Conservation (phyloP, 2,888 invertebrate species). For the Amblyjoppa proteus region DNA sequence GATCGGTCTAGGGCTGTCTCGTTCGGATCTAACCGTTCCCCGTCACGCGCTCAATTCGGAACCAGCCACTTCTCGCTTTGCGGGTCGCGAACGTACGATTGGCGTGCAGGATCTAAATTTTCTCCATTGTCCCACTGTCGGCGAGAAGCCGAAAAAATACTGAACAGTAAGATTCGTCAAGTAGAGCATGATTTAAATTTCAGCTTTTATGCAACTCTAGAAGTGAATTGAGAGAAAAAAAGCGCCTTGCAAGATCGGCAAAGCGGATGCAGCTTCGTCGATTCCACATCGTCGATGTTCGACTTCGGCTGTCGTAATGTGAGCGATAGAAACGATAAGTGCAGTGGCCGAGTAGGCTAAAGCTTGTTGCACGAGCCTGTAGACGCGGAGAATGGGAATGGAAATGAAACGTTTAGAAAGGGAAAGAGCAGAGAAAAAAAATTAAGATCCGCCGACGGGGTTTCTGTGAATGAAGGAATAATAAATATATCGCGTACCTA, state of each 20-base stretch:
- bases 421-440: constrained; percentile 21
- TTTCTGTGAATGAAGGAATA: constrained; percentile 31
- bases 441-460: constrained; percentile 14
- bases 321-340: constrained; percentile 59
- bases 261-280: background rate
- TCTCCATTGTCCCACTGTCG: constrained; percentile 13
- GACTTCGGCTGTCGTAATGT: constrained; percentile 55
- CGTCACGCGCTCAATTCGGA: background rate
- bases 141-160: background rate
- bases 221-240: background rate
- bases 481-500: constrained; percentile 2
- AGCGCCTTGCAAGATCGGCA: background rate
- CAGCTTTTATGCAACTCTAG: background rate
- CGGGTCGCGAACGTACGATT: constrained; percentile 24
- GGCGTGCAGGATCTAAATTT: constrained; percentile 24
- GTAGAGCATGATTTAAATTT: background rate
- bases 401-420: constrained; percentile 46
- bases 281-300: constrained; percentile 47
- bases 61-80: background rate
- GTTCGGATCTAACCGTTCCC: constrained; percentile 38
- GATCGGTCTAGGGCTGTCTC: constrained; percentile 28
- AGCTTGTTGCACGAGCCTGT: background rate
- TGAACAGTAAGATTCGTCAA: constrained; percentile 13
- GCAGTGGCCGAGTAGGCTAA: constrained; percentile 40
- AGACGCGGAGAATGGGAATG: constrained; percentile 56